A percentile compares a stretch with the other conserved stretches of the same genome.
Conservation (phyloP, 2,888 invertebrate genomes). For the Nycteola revayana region DNA sequence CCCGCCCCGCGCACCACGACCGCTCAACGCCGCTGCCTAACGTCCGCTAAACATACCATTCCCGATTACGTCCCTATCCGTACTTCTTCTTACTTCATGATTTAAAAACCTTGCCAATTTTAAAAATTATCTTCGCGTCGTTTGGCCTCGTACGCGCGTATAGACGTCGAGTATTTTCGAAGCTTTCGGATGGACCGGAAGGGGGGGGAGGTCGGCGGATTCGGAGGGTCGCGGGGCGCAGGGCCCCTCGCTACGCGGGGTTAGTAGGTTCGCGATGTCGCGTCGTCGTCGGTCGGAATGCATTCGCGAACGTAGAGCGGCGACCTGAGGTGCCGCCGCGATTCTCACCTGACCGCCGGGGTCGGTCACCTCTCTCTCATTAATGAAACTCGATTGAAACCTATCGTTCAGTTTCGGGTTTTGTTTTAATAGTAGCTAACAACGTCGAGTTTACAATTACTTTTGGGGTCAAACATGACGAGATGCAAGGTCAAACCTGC, state of each 20-base stretch:
- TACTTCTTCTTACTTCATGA: conserved; percentile 38
- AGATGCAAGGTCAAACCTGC: conserved; percentile 73
- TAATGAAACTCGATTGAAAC: conserved; percentile 38
- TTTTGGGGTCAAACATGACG: conserved; percentile 65
- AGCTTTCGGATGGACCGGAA: conserved; percentile 77
- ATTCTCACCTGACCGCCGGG: conserved; percentile 64
- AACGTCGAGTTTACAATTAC: conserved; percentile 37
- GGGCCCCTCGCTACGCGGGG: conserved; percentile 78
- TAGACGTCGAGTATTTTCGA: conserved; percentile 74
- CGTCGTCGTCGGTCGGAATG: conserved; percentile 79
- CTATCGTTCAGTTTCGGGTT: conserved; percentile 29
- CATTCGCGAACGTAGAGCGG: conserved; percentile 80
- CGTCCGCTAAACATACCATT: conserved; percentile 49
- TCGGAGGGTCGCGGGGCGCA: conserved; percentile 77
- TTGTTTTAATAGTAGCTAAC: conserved; percentile 19
- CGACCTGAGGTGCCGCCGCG: conserved; percentile 77
- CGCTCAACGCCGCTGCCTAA: conserved; percentile 57
- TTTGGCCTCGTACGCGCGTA: conserved; percentile 61
- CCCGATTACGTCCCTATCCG: conserved; percentile 46
- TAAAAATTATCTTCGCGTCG: conserved; percentile 42
- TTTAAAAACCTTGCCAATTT: conserved; percentile 35
- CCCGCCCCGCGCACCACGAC: conserved; percentile 70
- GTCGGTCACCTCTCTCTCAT: conserved; percentile 61
- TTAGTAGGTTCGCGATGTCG: conserved; percentile 81
- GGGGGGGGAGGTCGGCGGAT: conserved; percentile 67